Evolutionary conservation across 1,140 invertebrate genomes (phyloP).

Genomic region (Calosoma granatense): DNA sequence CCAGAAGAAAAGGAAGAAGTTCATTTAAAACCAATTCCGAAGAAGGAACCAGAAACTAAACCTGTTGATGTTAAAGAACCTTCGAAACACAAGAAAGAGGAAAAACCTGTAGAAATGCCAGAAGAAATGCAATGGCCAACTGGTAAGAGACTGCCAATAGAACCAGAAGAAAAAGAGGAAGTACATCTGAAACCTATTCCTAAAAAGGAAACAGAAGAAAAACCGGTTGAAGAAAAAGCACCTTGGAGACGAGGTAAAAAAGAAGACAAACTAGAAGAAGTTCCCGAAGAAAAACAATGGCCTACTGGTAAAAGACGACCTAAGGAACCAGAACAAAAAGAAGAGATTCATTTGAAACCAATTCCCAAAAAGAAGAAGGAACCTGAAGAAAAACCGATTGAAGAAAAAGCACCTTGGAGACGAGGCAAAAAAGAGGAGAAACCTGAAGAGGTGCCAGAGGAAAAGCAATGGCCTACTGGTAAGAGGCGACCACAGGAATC

Average conservation of each 20-base stretch:
- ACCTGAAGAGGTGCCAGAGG: constrained; percentile 16
- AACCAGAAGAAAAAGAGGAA: constrained; percentile 16
- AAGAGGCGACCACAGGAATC: constrained; percentile 18
- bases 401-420: constrained; percentile 17
- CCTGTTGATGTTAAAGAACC: constrained; percentile 4
- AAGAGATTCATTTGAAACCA: constrained; percentile 16
- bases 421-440: constrained; percentile 14
- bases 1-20: constrained; percentile 32
- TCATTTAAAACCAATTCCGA: constrained; percentile 31
- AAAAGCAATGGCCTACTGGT: constrained; percentile 14
- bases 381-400: constrained; percentile 23
- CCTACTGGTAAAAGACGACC: constrained; percentile 32
- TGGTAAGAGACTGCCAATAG: constrained; percentile 20
- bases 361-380: constrained; percentile 22
- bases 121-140: constrained; percentile 13
- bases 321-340: constrained; percentile 18
- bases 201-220: constrained; percentile 23
- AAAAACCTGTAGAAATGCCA: constrained; percentile 28
- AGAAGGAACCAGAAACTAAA: constrained; percentile 22
- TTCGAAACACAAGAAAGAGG: constrained; percentile 25
- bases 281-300: constrained; percentile 23
- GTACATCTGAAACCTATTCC: constrained; percentile 21
- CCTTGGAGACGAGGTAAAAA: constrained; percentile 21
- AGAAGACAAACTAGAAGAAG: constrained; percentile 18
- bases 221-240: constrained; percentile 22